Base-by-base conservation (phyloP, 2,113 vertebrate species). In the Pseudorectes ferrugineus region DNA sequence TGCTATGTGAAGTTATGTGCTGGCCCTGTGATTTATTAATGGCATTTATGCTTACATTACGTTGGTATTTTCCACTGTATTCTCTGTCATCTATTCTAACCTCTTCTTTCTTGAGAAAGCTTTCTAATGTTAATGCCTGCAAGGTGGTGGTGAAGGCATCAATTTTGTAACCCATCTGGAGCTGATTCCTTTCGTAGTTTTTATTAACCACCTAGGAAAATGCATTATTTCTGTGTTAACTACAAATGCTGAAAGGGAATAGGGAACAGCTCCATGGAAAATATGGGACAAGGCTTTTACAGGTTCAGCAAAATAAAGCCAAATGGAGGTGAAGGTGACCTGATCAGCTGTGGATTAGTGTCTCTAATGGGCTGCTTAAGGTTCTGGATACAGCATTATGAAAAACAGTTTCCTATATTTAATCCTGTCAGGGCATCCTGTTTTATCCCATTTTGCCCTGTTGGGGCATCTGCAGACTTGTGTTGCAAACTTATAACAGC, bases 61-160 rank as follows among this genome's bases (percentile, higher is more conserved):
- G 57, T 40, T 68, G 67, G 35, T 70, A 35, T 80, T 95, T 96
- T 58, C 71, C 33, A 54, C 45, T 61, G 1, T 65, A 26, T 63
- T 74, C 65, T 67, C 40, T 66, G 35, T 80, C 15, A 6, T 84
- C 43, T 65, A 66, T 72, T 59, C 42, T 88, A 70, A 70, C 48
- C 45, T 87, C 8, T 70, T 77, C 46, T 84, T 72, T 54, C 54
- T 77, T 91, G 51, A 54, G 43, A 91, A 94, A 89, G 33, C 54
- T 91, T 94, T 91, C 59, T 45, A 43, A 57, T 73, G 36, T 94
- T 93, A 80, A 48, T 77, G 25, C 7, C 43, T 93, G 14, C 35
- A 38, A 66, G 46, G 68, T 83, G 68, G 9, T 71, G 28, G 55
- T 46, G 43, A 83, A 88, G 35, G 31, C 49, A 71, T 80, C 52